These are phyloP conservation scores for Mythimna impura DNA, from an alignment of 2,888 invertebrate species.

Conservation along the genomic window DNA sequence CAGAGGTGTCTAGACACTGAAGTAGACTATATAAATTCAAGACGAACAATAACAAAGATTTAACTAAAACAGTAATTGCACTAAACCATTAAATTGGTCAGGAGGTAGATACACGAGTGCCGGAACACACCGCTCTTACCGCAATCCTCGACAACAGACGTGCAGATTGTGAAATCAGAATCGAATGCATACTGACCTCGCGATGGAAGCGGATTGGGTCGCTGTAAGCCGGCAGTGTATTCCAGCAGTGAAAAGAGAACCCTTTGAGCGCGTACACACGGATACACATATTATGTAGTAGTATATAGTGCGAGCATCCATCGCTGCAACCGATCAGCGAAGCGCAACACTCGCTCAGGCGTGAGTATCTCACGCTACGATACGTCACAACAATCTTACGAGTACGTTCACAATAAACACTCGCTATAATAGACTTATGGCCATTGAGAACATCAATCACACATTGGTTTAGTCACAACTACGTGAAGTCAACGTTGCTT, in stretches of 20 bases:
- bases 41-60: constrained; percentile 47
- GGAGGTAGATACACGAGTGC: constrained; percentile 68
- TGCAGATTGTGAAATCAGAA: constrained; percentile 14
- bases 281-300: constrained; percentile 35
- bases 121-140: constrained; percentile 44
- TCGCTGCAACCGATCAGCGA: constrained; percentile 37
- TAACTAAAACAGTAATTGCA: constrained; percentile 53
- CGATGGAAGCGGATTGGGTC: constrained; percentile 7
- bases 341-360: constrained; percentile 48
- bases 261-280: constrained; percentile 38
- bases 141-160: background rate
- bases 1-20: constrained; percentile 57
- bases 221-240: constrained; percentile 50
- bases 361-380: constrained; percentile 40
- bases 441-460: constrained; percentile 25
- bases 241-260: constrained; percentile 34
- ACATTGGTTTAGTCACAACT: background rate
- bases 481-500: background rate
- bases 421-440: constrained; percentile 22
- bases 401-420: constrained; percentile 42
- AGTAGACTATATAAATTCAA: constrained; percentile 62
- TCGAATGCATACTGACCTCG: constrained; percentile 27
- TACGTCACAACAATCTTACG: constrained; percentile 40
- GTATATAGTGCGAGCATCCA: constrained; percentile 19
- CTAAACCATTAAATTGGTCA: constrained; percentile 70